These are phyloP conservation scores for Caenorhabditis wallacei DNA, from an alignment of 2,888 invertebrate genomes.

Conservation along the genomic window DNA sequence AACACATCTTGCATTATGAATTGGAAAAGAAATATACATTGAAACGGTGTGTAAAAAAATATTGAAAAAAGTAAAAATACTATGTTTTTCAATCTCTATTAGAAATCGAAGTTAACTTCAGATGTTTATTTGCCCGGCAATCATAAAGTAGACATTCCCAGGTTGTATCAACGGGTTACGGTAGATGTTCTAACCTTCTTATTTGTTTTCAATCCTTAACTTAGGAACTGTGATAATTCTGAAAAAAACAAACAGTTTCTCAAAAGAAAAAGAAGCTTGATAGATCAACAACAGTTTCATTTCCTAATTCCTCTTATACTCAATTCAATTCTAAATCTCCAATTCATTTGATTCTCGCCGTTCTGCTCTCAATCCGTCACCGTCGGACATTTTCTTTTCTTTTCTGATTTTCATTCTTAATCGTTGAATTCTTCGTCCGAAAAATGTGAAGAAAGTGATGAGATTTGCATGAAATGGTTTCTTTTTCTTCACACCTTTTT, in stretches of 20 bases:
- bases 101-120: too few species aligned
- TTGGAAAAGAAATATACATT: background rate
- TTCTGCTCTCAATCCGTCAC: conserved; percentile 54
- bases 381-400: conserved; percentile 19
- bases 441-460: conserved; percentile 41
- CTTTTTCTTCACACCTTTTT: conserved; percentile 9
- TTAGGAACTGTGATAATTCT: too few species aligned
- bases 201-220: too few species aligned
- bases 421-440: background rate
- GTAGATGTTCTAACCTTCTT: too few species aligned
- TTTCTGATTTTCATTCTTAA: conserved; percentile 16
- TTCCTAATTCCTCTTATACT: background rate
- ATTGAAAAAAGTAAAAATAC: too few species aligned
- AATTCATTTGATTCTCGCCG: too few species aligned
- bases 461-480: conserved; percentile 51
- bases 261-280: background rate
- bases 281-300: background rate
- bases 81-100: too few species aligned
- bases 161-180: too few species aligned
- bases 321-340: too few species aligned
- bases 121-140: too few species aligned
- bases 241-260: too few species aligned
- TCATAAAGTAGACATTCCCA: too few species aligned
- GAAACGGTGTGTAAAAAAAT: background rate
- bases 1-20: conserved; percentile 4